These are phyloP conservation scores for Nomada ruficornis DNA, from an alignment of 2,888 invertebrate species.

Conservation along the genomic window DNA sequence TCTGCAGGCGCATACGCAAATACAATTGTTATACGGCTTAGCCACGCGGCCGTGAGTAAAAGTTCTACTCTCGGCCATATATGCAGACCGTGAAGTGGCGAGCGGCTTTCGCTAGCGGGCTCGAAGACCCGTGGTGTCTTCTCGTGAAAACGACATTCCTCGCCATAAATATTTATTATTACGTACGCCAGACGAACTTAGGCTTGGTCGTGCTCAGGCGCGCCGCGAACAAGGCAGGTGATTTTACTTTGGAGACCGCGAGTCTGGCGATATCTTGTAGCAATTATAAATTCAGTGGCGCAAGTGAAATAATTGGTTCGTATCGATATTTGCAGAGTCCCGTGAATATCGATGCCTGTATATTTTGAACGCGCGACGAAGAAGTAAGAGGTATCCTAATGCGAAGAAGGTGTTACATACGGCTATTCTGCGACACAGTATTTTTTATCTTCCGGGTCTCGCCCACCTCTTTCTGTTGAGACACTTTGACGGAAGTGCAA, in stretches of 20 bases:
- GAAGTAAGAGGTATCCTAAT: too few species aligned
- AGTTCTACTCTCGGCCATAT: conserved; percentile 74
- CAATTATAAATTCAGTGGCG: neutral
- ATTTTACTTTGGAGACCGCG: conserved; percentile 2
- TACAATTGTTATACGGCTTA: conserved; percentile 69
- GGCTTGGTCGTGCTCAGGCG: neutral
- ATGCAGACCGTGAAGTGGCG: conserved; percentile 77
- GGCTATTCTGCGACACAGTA: too few species aligned
- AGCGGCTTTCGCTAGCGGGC: conserved; percentile 71
- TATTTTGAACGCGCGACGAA: too few species aligned
- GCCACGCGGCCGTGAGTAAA: conserved; percentile 74
- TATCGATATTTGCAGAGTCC: too few species aligned
- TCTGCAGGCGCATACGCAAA: conserved; percentile 58
- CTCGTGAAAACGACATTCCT: conserved; percentile 59
- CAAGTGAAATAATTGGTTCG: conserved; percentile 1
- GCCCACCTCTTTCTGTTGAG: conserved; percentile 3
- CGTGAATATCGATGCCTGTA: too few species aligned
- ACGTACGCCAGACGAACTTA: conserved; percentile 2
- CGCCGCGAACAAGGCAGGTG: neutral
- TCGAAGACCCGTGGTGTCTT: conserved; percentile 28
- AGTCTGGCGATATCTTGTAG: conserved; percentile 11
- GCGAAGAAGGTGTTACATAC: too few species aligned
- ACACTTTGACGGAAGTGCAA: conserved; percentile 37
- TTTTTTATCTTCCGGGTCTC: conserved; percentile 18
- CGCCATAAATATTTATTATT: conserved; percentile 64